Evolutionary conservation across 2,888 invertebrate species (phyloP), one percentile per base, ranked within the genome.

Genomic region (Muschampia plurimacula): DNA sequence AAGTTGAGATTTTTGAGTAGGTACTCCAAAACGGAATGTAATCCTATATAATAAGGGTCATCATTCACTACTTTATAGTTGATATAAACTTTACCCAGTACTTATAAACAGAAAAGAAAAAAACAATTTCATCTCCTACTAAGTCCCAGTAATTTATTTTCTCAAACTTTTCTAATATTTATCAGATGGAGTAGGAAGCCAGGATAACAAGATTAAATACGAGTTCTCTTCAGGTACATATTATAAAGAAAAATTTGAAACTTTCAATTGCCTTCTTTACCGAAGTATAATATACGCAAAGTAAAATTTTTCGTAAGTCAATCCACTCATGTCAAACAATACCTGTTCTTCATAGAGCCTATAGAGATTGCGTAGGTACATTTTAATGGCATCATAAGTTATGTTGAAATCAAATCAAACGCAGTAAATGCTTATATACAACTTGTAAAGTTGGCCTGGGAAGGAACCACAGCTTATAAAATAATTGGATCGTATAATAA

Each of bases 291-390:
- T n/a, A 52, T 15, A 57, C 41, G 41, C 15, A 74, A 68, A 67
- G 55, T 57, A 74, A 74, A 75, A 79, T 77, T 74, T 64, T 73
- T 67, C 78, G 77, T 82, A 83, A 84, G 83, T 81, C 82, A 74
- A 75, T 74, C 73, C 79, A 76, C 84, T 86, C 76, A 74, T 81
- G 81, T 82, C 78, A 83, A 84, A 87, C 88, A 88, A 88, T 67
- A 67, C 67, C 59, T 67, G 28, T 32, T 67, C n/a, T 32, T 41
- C 82, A 77, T 22, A 22, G 55, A 55, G 7, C 84, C 84, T 79
- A 83, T 84, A 77, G 79, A 67, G 44, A 67, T 67, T 67, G 67
- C 44, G n/a, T n/a, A n/a, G n/a, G 59, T 67, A 1, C 46, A 28
- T 22, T 44, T 67, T 59, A 32, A 67, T 67, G 15, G 67, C 9